Conservation (phyloP, 2,888 invertebrate genomes). For the Vandiemenella viatica region DNA sequence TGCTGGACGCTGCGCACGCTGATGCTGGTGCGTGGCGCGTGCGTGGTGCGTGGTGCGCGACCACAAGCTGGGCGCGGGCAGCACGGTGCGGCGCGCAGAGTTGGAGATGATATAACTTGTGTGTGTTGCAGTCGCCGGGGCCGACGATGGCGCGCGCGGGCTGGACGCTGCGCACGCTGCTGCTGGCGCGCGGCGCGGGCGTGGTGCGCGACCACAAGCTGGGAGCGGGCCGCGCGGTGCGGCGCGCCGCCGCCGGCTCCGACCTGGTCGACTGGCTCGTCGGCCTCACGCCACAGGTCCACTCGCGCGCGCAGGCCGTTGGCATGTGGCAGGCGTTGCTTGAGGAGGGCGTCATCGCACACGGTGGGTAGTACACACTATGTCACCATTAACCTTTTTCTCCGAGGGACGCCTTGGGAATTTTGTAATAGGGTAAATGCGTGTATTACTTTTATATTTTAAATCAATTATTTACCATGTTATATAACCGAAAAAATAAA, state of each 20-base stretch:
- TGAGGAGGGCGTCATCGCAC: conserved; percentile 56
- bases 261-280: conserved; percentile 71
- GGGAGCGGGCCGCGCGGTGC: conserved; percentile 40
- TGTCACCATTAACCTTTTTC: background rate
- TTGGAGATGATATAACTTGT: no score
- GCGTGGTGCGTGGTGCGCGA: no score
- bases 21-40: conserved; percentile 45
- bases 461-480: no score
- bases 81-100: no score
- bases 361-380: conserved; percentile 5
- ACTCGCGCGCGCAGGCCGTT: conserved; percentile 51
- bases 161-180: conserved; percentile 49
- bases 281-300: conserved; percentile 43
- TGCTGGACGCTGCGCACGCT: conserved; percentile 47
- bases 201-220: conserved; percentile 49
- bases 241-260: conserved; percentile 58
- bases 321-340: conserved; percentile 74
- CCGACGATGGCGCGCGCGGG: conserved; percentile 50
- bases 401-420: no score
- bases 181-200: conserved; percentile 42
- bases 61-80: no score
- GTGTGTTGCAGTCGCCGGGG: conserved; percentile 37
- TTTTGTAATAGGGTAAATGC: no score
- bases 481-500: no score
- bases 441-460: no score